A percentile compares a stretch with the other conserved stretches of the same genome.
These are phyloP conservation scores for Sterrhoptilus dennistouni DNA, from an alignment of 2,113 vertebrate species.

Conservation along the genomic window DNA sequence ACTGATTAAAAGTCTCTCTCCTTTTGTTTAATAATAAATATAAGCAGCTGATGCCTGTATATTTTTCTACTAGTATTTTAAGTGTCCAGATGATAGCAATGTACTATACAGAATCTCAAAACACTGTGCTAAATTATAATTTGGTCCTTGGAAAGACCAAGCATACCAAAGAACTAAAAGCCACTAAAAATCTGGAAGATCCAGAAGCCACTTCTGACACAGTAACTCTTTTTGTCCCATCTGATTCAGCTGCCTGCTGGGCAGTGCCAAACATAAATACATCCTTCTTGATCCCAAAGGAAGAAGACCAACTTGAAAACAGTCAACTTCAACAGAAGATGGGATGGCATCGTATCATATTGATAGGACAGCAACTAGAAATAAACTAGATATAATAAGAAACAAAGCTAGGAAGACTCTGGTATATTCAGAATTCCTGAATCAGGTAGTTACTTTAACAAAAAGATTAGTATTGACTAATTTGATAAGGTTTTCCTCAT, in stretches of 20 bases:
- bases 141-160: neutral
- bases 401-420: neutral
- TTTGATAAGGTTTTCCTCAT: neutral
- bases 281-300: neutral
- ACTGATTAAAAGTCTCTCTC: neutral
- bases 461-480: neutral
- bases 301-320: neutral
- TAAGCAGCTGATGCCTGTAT: neutral
- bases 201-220: neutral
- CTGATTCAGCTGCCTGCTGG: neutral
- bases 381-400: neutral
- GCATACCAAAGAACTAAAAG: neutral
- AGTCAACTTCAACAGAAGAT: neutral
- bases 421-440: neutral
- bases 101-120: neutral
- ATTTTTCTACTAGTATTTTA: neutral
- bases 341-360: accelerated
- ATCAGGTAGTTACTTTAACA: neutral
- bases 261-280: neutral
- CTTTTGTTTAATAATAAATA: neutral
- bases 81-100: neutral
- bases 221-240: neutral
- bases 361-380: neutral
- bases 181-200: neutral
- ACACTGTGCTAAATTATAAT: neutral